A percentile compares a stretch with the other conserved stretches of the same genome.
Evolutionary conservation across 2,113 vertebrate species (phyloP).

Genomic region (Chaetodon trifascialis): DNA sequence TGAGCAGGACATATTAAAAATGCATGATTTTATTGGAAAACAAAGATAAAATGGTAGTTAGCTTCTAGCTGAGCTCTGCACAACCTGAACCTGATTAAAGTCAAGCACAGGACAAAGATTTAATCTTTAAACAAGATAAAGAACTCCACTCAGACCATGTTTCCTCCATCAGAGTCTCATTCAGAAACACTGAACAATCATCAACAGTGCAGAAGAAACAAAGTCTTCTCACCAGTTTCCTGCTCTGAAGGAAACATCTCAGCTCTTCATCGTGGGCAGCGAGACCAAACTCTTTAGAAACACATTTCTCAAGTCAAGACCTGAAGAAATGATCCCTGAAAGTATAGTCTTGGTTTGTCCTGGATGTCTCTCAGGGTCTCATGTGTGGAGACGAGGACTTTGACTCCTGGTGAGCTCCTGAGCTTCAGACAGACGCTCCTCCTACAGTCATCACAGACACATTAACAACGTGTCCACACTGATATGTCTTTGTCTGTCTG

Average conservation of each 20-base stretch:
- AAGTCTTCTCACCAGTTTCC: slow-evolving; percentile 49
- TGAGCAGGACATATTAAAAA: too few species aligned
- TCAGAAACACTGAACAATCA: slow-evolving; percentile 44
- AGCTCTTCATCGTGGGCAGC: slow-evolving; percentile 47
- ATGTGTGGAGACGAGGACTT: background rate
- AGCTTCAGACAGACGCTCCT: background rate
- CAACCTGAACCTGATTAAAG: too few species aligned
- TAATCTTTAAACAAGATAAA: background rate
- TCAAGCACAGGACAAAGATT: too few species aligned
- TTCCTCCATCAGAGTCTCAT: slow-evolving; percentile 1
- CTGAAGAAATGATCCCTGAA: slow-evolving; percentile 69
- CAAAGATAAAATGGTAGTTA: too few species aligned
- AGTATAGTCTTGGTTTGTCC: slow-evolving; percentile 55
- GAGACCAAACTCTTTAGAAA: slow-evolving; percentile 62
- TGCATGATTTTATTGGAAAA: too few species aligned
- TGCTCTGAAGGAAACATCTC: slow-evolving; percentile 55
- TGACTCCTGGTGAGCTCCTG: background rate
- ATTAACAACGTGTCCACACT: too few species aligned
- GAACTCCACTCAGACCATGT: slow-evolving; percentile 40
- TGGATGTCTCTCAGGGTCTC: slow-evolving; percentile 5
- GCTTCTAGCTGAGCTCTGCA: too few species aligned
- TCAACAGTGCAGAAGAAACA: slow-evolving; percentile 39
- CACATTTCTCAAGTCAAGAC: slow-evolving; percentile 53
- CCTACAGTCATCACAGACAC: too few species aligned
- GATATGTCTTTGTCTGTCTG: too few species aligned